Evolutionary conservation across 2,797 vertebrate species (phyloP).

Genomic region (Dryobates pubescens): DNA sequence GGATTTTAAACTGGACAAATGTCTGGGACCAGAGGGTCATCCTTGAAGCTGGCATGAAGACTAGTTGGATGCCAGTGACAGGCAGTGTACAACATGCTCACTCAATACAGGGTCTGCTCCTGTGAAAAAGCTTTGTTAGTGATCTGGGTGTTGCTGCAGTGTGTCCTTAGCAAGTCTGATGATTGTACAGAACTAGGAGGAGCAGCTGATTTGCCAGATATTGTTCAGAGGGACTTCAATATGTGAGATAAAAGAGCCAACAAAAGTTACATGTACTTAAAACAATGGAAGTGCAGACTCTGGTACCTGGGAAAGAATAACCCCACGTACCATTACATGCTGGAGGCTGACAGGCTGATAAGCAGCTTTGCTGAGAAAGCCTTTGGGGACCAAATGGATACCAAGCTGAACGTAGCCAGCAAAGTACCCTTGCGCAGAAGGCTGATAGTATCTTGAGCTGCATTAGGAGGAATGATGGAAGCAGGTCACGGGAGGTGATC

Average conservation of each 20-base stretch:
- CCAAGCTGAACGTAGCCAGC: not conserved
- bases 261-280: not conserved
- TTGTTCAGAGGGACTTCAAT: not conserved
- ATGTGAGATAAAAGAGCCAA: not conserved
- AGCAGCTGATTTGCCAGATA: accelerated
- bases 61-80: not conserved
- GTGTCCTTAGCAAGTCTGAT: not conserved
- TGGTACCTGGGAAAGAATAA: not conserved
- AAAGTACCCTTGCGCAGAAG: not conserved
- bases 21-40: accelerated
- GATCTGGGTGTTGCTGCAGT: not conserved
- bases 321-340: not conserved
- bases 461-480: not conserved
- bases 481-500: not conserved
- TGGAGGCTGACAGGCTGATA: not conserved
- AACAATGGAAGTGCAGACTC: not conserved
- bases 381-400: accelerated
- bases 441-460: not conserved
- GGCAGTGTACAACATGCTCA: accelerated
- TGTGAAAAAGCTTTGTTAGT: not conserved
- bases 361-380: not conserved
- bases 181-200: not conserved
- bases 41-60: not conserved
- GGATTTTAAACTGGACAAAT: not conserved
- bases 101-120: not conserved